Evolutionary conservation across 2,113 vertebrate species (phyloP).

Genomic region (Tangachromis dhanisi): DNA sequence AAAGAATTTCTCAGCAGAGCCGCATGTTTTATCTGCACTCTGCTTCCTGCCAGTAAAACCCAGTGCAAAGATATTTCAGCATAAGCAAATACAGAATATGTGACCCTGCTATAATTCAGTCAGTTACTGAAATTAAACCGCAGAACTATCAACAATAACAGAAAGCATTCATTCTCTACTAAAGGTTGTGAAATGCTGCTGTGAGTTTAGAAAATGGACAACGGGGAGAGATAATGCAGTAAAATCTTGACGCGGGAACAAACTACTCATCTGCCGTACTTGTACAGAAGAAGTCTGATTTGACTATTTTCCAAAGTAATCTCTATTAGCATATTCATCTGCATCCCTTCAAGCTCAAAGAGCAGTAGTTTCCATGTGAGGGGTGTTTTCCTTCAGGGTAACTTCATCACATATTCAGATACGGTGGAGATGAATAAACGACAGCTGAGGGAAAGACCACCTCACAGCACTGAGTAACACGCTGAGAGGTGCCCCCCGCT

Average conservation of each 20-base stretch:
- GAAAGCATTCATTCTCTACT: not conserved
- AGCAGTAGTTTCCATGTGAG: constrained; percentile 42
- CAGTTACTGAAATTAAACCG: constrained; percentile 2
- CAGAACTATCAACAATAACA: not conserved
- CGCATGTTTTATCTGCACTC: not conserved
- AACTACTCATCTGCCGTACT: constrained; percentile 11
- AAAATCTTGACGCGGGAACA: constrained; percentile 24
- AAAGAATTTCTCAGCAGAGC: not conserved
- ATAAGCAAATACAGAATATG: constrained; percentile 3
- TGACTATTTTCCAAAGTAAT: constrained; percentile 54
- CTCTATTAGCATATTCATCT: constrained; percentile 34
- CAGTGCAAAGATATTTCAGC: constrained; percentile 25
- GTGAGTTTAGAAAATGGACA: not conserved
- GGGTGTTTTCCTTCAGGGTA: constrained; percentile 21
- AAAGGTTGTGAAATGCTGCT: not conserved
- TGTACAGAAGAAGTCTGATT: not conserved
- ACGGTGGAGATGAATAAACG: not conserved
- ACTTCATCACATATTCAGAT: constrained; percentile 30
- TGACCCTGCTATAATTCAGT: not conserved
- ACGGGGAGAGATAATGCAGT: not conserved
- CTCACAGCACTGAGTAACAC: not conserved
- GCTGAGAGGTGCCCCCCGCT: not conserved
- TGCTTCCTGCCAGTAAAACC: constrained; percentile 51
- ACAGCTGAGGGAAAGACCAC: constrained; percentile 47
- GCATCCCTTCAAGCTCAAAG: not conserved